Base-by-base conservation (phyloP, 2,113 vertebrate genomes). In the Labeo rohita region DNA sequence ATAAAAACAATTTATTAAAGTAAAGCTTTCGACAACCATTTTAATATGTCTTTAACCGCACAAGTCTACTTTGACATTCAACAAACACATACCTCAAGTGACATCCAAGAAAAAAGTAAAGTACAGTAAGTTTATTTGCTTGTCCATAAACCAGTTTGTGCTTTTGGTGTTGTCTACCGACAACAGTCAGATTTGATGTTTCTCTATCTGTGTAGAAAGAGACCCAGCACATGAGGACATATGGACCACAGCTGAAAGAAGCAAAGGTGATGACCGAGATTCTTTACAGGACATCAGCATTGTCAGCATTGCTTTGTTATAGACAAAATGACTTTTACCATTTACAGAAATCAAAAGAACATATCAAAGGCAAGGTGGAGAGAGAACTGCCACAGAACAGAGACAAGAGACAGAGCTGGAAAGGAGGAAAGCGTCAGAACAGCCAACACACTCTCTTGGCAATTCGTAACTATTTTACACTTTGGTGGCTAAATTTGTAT, bases 1-100 rank as follows among this genome's bases (percentile, higher is more conserved):
- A 90, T 92, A 92, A 93, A 94, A 88, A 90, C 86, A 89, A 50
- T 90, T 90, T 88, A 84, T n/a, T 92, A 92, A 92, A 92, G 89
- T 93, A 95, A 95, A 95, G 94, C 94, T 94, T 92, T 94, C 92
- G 90, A 94, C 94, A 91, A 94, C 93, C 93, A 92, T 90, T 92
- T 91, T 15, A 80, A 80, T 61, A 52, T 91, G 91, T 91, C 87
- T 21, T 88, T 84, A 93, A 91, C 92, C 92, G 93, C 94, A 94
- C 92, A 91, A 92, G 94, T 89, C 89, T 92, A 95, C 93, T 92
- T 88, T 91, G 92, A 95, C 93, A 92, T 92, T 93, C 92, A 92
- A 95, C 94, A 92, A 93, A 95, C 94, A 95, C 92, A 92, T 92
- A 95, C 90, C 88, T 95, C 91, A 93, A 93, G 89, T 94, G 93